Conservation (phyloP, 2,888 invertebrate genomes). For the Lasioglossum villosulum region DNA sequence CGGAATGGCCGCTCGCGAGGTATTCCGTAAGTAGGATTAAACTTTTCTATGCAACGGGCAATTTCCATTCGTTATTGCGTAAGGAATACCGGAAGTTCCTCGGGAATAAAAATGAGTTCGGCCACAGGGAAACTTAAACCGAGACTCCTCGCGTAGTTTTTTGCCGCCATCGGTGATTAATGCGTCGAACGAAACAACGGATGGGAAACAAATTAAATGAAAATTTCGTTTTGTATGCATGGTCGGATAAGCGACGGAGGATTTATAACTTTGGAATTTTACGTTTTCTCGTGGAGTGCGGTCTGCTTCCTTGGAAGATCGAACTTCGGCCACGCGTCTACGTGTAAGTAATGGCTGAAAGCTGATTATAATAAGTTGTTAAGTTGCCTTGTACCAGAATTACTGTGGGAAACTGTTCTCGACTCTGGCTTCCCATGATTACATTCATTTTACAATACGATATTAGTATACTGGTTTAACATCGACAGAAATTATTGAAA, state of each 20-base stretch:
- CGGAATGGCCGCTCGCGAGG: not conserved
- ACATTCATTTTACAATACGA: not conserved
- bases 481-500: not conserved
- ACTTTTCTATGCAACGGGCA: conserved; percentile 31
- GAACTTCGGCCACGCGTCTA: not conserved
- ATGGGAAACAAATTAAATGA: conserved; percentile 38
- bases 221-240: conserved; percentile 42
- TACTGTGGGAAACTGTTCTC: not conserved
- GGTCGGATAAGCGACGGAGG: conserved; percentile 14
- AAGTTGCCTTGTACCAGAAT: not conserved
- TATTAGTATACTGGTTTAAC: not conserved
- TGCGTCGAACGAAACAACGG: conserved; percentile 24
- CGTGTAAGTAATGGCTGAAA: not conserved
- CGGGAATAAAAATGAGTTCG: conserved; percentile 1
- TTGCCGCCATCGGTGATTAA: conserved; percentile 40
- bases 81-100: conserved; percentile 24
- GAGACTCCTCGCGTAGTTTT: not conserved
- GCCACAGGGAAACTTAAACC: conserved; percentile 11
- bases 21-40: conserved; percentile 24
- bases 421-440: not conserved
- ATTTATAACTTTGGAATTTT: conserved; percentile 9
- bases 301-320: not conserved
- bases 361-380: conserved; percentile 4
- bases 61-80: conserved; percentile 51
- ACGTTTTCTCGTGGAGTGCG: not conserved